Evolutionary conservation across 2,797 vertebrate genomes (phyloP), one percentile per base, ranked within the genome.

Genomic region (Pipistrellus kuhlii): DNA sequence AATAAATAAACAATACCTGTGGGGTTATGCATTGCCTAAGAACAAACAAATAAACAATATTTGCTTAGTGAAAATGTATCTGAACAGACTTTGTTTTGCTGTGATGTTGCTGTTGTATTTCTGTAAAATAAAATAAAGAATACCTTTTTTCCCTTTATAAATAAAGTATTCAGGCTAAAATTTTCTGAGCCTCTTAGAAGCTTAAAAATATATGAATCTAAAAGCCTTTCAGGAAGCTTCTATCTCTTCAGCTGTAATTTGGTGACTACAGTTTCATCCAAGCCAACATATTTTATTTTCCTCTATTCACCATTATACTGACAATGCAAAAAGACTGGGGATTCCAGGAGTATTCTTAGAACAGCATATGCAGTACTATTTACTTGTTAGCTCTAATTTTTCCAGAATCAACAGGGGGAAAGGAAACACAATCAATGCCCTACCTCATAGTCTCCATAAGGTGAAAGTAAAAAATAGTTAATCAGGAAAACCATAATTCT

Each of bases 391-490:
- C 9, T 21, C 25, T 57, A 62, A 66, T 72, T 20, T 12, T 94
- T 69, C 38, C 32, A 62, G 64, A 35, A 18, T 9, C 51, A 69
- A 46, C 25, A 48, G 1, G 8, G 46, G 51, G 92, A 89, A 82
- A 41, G n/a, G 41, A 80, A 93, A 76, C 3, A n/a, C 8, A 83
- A 51, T 75, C 64, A 62, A 6, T 68, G 20, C 4, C 23, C 35
- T 38, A 6, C 30, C 17, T 83, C 11, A 66, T 15, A 38, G 27
- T 57, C 77, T 91, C 17, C 30, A 32, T 57, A 84, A 62, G 25
- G 80, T 73, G 68, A 86, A 93, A 94, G 90, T 89, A 59, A 91
- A 92, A 41, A 88, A 82, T 10, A 35, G 1, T 93, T 90, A 77
- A 91, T 75, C 62, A 91, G 35, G 15, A 86, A 94, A 84, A 72